phyloP scores from a whole-genome alignment of 2,113 vertebrate genomes.

The Etia nguti region DNA sequence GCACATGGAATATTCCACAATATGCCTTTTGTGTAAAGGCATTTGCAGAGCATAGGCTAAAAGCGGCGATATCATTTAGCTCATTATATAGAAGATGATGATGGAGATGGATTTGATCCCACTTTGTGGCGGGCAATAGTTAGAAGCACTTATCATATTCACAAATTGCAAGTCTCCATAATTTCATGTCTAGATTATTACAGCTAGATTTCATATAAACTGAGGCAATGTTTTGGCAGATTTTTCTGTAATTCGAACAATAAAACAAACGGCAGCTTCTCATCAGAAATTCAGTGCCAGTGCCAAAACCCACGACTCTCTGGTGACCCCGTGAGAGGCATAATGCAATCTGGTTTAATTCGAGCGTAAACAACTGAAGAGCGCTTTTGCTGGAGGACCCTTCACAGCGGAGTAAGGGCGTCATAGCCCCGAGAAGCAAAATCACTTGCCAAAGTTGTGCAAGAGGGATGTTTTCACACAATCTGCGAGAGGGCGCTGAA shows the following conservation, averaged over 20 bases:
- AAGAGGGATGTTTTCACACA: slow-evolving; percentile 2
- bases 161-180: background rate
- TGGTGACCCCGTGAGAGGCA: background rate
- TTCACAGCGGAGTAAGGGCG: slow-evolving; percentile 16
- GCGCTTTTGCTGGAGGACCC: slow-evolving; percentile 22
- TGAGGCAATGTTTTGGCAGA: background rate
- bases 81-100: background rate
- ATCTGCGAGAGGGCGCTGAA: slow-evolving; percentile 1
- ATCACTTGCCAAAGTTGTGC: slow-evolving; percentile 23
- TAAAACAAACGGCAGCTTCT: background rate
- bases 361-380: slow-evolving; percentile 3
- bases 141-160: background rate
- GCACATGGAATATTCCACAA: background rate
- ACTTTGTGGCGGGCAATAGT: background rate
- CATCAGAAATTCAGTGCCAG: background rate
- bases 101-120: background rate
- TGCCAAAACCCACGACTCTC: background rate
- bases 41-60: background rate
- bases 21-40: background rate
- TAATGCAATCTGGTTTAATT: slow-evolving; percentile 23
- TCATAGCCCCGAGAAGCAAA: background rate
- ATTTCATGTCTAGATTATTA: background rate
- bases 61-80: background rate
- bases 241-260: background rate
- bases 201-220: background rate